These are phyloP conservation scores for Leucophenga maculata DNA, from an alignment of 2,888 invertebrate genomes.

Conservation along the genomic window DNA sequence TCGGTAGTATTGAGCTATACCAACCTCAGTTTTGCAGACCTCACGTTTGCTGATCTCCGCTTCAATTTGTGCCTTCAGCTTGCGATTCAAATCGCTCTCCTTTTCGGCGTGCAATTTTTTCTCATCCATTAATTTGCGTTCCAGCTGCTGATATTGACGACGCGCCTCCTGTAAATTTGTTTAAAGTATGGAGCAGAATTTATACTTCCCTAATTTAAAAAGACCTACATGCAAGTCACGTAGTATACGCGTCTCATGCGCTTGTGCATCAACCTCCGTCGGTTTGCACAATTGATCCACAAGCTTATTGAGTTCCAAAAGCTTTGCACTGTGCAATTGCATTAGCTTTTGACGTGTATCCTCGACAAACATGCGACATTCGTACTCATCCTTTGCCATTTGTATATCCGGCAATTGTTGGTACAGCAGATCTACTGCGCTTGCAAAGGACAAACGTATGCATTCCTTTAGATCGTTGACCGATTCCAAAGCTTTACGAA, in stretches of 20 bases:
- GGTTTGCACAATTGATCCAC: constrained; percentile 23
- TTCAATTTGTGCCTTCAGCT: constrained; percentile 26
- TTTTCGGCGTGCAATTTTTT: constrained; percentile 33
- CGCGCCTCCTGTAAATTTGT: constrained; percentile 15
- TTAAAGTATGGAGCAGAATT: too few relatives aligned
- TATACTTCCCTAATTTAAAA: too few relatives aligned
- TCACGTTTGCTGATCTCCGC: constrained; percentile 28
- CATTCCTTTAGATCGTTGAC: constrained; percentile 46
- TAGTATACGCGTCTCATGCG: neutral
- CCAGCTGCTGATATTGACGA: constrained; percentile 6
- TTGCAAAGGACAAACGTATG: constrained; percentile 37
- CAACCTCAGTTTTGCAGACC: neutral
- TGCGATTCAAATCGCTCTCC: constrained; percentile 20
- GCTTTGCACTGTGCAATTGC: constrained; percentile 40
- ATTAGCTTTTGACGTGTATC: constrained; percentile 33
- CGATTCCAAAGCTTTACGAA: constrained; percentile 38
- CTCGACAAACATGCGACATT: constrained; percentile 26
- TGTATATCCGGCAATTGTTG: constrained; percentile 34
- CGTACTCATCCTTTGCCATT: constrained; percentile 9
- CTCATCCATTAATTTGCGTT: constrained; percentile 37
- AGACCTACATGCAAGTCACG: neutral
- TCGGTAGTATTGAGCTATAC: neutral
- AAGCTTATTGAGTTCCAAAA: neutral
- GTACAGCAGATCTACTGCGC: constrained; percentile 31
- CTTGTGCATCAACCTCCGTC: neutral